Conservation (phyloP, 2,888 invertebrate genomes). For the Lithodes maja region DNA sequence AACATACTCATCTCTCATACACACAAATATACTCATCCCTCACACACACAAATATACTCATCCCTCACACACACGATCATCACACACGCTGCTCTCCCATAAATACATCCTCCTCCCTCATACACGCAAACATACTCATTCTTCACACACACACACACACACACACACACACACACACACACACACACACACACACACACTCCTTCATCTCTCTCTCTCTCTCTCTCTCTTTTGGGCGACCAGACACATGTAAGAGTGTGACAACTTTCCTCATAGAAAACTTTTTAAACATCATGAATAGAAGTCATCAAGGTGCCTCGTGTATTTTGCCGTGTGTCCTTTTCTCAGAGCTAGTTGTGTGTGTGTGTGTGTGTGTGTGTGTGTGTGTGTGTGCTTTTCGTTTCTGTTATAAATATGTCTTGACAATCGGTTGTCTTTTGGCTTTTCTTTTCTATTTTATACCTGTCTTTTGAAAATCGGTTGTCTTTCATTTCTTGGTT, state of each 20-base stretch:
- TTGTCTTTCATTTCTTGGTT: too few species aligned
- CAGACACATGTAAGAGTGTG: background rate
- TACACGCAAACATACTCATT: background rate
- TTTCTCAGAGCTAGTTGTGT: background rate
- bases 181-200: background rate
- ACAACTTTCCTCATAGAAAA: background rate
- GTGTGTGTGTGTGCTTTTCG: background rate
- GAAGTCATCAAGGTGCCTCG: background rate
- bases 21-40: too few species aligned
- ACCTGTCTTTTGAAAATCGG: too few species aligned
- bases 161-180: conserved; percentile 1
- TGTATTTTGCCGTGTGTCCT: background rate
- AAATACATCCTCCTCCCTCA: background rate
- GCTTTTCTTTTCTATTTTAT: too few species aligned
- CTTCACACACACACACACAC: background rate
- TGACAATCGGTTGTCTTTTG: too few species aligned
- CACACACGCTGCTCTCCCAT: too few species aligned
- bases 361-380: background rate
- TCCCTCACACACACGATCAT: background rate
- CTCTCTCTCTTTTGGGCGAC: background rate
- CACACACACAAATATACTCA: too few species aligned
- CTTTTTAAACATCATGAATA: background rate
- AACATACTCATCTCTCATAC: too few species aligned
- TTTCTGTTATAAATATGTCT: too few species aligned
- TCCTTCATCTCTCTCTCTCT: too few species aligned